Evolutionary conservation across 2,113 vertebrate species (phyloP), one percentile per base, ranked within the genome.

Genomic region (Protomyctophum bolini): DNA sequence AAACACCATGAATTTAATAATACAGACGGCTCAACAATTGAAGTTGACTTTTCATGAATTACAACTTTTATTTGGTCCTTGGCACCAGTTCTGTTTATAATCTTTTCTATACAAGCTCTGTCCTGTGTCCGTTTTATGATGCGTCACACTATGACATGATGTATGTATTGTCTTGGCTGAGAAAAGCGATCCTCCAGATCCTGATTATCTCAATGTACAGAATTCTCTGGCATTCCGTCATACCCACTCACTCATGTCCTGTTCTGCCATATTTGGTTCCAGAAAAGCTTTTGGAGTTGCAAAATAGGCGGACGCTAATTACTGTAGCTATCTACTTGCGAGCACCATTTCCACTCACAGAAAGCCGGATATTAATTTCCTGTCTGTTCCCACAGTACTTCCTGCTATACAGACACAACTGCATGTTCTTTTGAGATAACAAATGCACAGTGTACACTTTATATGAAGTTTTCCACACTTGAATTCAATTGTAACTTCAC

Each of bases 301-400:
- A 60, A 72, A 75, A 70, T 4, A 48, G 33, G 41, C 60, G 57
- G 0, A 47, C 28, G 45, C 21, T 84, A 68, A 84, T 88, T 81
- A 21, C 21, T 21, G 21, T 21, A 61, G 62, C 28, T 11, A 1
- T 45, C 75, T 73, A 14, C 41, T 72, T 56, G 14, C 28, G 70
- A 73, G 52, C 70, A 70, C 7, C 6, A 63, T 58, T 78, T 84
- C 11, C 70, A 73, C 66, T 80, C 59, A 73, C 85, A 88, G 84
- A 81, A 90, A 90, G 83, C 81, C 72, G 66, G 83, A 90, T 88
- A 76, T 89, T 48, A 41, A 87, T 78, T 91, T 94, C 89, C 91
- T 91, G 91, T 86, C 78, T 81, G 84, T 86, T 72, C 68, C 66
- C 6, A 3, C 46, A 82, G 76, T 48, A 64, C 75, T 83, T 92